Evolutionary conservation across 2,113 vertebrate species (phyloP), one percentile per base, ranked within the genome.

Genomic region (Microtus pennsylvanicus): DNA sequence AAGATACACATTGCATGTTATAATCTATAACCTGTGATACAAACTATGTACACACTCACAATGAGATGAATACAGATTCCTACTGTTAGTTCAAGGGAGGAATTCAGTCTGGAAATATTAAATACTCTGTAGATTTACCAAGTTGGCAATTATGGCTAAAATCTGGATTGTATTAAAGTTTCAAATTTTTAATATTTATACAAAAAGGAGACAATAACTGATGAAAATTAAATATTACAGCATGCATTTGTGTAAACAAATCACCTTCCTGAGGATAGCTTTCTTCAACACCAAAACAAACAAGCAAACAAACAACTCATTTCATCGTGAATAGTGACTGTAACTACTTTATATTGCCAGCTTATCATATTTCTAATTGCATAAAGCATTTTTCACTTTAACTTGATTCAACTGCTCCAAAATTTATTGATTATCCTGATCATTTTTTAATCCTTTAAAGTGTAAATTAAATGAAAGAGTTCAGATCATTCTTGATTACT

Each of bases 121-220:
- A 52, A 91, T 50, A 47, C 22, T 88, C 28, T 47, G 1, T 17
- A 89, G 21, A 61, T 75, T 78, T 24, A 28, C 35, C 61, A 2
- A 14, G 7, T 17, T 45, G 52, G 17, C 0, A 63, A 16, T 8
- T 7, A 78, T 63, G 5, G 26, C 58, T 80, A 4, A 74, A 89
- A 58, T 65, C 6, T 47, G 61, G 22, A 35, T 19, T 72, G 9
- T 93, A 28, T 75, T 50, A 19, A 90, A 28, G 38, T 38, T 33
- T 89, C 24, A 67, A 76, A 11, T 89, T 70, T 94, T 38, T 93
- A 45, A 82, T 38, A 65, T 19, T 89, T 92, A 47, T 69, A 52
- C 0, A 21, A 63, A 38, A 16, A 22, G 8, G 30, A 69, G 21
- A 33, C 30, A 69, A 69, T 61, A 26, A 28, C 42, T 78, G 69